These are phyloP conservation scores for Oreochromis tanganicae DNA, from an alignment of 2,113 vertebrate genomes.

Conservation along the genomic window DNA sequence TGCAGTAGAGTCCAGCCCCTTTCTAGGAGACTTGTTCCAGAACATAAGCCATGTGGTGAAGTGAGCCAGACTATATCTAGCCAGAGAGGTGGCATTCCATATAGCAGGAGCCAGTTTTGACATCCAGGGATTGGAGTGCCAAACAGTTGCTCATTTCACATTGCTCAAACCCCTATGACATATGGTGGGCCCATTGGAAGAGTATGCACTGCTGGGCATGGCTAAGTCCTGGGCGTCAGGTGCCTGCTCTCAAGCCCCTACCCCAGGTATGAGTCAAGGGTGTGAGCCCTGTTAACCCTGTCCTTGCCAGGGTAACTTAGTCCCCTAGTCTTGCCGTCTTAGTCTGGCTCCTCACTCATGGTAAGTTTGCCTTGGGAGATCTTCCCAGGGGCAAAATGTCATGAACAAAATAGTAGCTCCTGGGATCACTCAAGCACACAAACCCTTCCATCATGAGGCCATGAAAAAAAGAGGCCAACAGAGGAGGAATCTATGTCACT, in stretches of 20 bases:
- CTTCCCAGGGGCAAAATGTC: not conserved
- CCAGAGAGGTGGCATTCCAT: not conserved
- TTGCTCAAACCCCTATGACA: not conserved
- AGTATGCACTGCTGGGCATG: not conserved
- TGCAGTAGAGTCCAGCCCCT: not conserved
- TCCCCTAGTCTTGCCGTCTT: not conserved
- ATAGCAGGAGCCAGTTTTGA: not conserved
- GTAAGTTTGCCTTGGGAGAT: not conserved
- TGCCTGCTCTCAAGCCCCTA: not conserved
- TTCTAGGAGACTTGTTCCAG: not conserved
- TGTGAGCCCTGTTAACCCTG: not conserved
- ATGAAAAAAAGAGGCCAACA: not conserved
- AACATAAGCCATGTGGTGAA: not conserved
- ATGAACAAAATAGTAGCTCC: not conserved
- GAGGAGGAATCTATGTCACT: not conserved
- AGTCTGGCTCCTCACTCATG: not conserved
- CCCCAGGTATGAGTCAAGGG: not conserved
- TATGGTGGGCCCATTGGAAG: not conserved
- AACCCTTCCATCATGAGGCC: not conserved
- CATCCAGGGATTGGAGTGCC: not conserved
- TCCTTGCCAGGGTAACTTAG: not conserved
- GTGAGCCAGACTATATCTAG: not conserved
- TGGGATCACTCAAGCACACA: not conserved
- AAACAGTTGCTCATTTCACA: not conserved
- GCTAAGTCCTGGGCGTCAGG: not conserved